Conservation (phyloP, 2,888 invertebrate species). For the Melanophora roralis region DNA sequence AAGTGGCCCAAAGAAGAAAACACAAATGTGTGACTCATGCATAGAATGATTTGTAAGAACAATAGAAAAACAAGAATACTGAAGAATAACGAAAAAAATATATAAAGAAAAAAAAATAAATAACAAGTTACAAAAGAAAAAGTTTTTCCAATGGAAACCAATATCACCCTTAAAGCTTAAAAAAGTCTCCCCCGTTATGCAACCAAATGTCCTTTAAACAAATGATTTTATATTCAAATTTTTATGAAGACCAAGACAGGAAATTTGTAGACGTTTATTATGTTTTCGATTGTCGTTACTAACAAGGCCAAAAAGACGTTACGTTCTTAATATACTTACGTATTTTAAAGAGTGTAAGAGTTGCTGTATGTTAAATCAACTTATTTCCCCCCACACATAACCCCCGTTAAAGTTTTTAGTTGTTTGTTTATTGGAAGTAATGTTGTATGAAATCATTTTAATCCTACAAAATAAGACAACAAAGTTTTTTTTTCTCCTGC, state of each 20-base stretch:
- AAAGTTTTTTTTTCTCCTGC: background rate
- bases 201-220: conserved; percentile 7
- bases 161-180: conserved; percentile 26
- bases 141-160: conserved; percentile 30
- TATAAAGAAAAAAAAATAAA: background rate
- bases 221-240: conserved; percentile 37
- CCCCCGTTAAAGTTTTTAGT: background rate
- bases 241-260: conserved; percentile 46
- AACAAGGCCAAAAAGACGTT: conserved; percentile 7
- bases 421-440: conserved; percentile 33
- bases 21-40: conserved; percentile 49
- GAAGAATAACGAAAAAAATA: background rate
- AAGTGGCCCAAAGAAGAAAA: conserved; percentile 23
- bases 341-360: conserved; percentile 36
- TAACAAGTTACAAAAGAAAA: background rate
- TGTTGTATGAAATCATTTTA: conserved; percentile 50
- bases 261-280: conserved; percentile 47
- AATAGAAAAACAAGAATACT: conserved; percentile 7
- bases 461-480: conserved; percentile 43
- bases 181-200: background rate
- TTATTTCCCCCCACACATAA: background rate
- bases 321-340: background rate
- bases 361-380: background rate
- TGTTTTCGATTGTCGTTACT: background rate
- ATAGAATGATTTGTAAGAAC: conserved; percentile 47